Evolutionary conservation across 2,888 invertebrate species (phyloP), one percentile per base, ranked within the genome.

Genomic region (Masnerella sp.): DNA sequence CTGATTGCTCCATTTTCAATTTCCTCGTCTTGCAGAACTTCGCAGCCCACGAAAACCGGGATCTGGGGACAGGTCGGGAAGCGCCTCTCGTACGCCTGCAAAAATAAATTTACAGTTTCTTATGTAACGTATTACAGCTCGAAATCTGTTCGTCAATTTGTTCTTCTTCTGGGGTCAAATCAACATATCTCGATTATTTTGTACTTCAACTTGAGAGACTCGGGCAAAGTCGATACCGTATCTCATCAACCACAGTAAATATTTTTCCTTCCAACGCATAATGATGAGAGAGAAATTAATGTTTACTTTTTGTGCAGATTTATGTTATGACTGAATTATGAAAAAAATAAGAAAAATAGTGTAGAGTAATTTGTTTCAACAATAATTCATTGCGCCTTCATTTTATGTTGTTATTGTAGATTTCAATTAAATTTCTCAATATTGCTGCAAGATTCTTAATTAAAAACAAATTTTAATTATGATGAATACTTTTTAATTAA

Each of bases 61-160:
- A 98, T 97, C 90, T 97, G 95, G 18, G 95, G 94, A 85, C 97
- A 97, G 65, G 91, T 95, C 14, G 98, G 98, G 88, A 98, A 98
- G 78, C 98, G 92, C 83, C 93, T 91, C 89, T 97, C 96, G 88
- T 98, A 98, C 3, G 98, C 97, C 97, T 97, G 88, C 12, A 77
- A 78, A n/a, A n/a, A n/a, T n/a, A n/a, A n/a, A n/a, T n/a, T n/a
- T n/a, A 25, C 28, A 28, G 4, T 14, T 28, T 47, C 15, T n/a
- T n/a, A n/a, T n/a, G n/a, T n/a, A n/a, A n/a, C n/a, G n/a, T n/a
- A n/a, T n/a, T n/a, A n/a, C n/a, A 15, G 8, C 12, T 1, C 5
- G n/a, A 9, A 30, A 30, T n/a, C 22, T 7, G 7, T 3, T 7
- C 3, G 7, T 22, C 22, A 22, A 22, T 17, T 47, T 28, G 5